Percentiles rank a stretch among this genome's conserved stretches.
Conservation (phyloP, 2,888 invertebrate species). For the Neuroscelio doddi region DNA sequence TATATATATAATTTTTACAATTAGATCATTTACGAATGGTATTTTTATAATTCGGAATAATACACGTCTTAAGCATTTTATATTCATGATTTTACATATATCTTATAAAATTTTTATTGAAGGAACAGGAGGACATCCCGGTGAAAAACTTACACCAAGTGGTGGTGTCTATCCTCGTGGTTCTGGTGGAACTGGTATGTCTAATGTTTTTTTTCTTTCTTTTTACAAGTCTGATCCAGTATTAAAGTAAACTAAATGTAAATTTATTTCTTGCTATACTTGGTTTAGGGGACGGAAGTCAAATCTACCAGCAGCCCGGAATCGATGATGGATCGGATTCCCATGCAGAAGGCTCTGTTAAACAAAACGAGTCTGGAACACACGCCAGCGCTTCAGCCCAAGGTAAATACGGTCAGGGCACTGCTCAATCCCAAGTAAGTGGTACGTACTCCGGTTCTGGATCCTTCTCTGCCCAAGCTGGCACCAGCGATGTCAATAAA, state of each 20-base stretch:
- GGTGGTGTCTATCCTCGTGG: no score
- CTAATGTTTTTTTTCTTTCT: no score
- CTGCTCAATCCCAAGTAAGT: slow-evolving; percentile 87
- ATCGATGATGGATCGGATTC: slow-evolving; percentile 80
- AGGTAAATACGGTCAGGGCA: slow-evolving; percentile 83
- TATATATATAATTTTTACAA: no score
- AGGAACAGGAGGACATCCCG: no score
- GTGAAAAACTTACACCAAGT: no score
- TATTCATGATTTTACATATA: no score
- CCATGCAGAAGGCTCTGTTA: slow-evolving; percentile 80
- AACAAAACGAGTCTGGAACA: slow-evolving; percentile 77
- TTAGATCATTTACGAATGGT: no score
- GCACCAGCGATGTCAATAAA: slow-evolving; percentile 82
- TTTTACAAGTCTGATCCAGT: neutral
- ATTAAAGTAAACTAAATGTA: no score
- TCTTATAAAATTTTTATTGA: no score
- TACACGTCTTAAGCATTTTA: no score
- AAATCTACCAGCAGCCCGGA: slow-evolving; percentile 21
- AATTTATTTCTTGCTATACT: neutral
- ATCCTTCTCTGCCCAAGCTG: slow-evolving; percentile 87
- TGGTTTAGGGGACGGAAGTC: neutral
- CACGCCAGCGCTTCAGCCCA: slow-evolving; percentile 84
- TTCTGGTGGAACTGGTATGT: no score
- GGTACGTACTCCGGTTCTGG: slow-evolving; percentile 86
- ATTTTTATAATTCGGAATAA: no score